These are phyloP conservation scores for Diorhabda sublineata DNA, from an alignment of 1,140 invertebrate genomes.

Conservation along the genomic window DNA sequence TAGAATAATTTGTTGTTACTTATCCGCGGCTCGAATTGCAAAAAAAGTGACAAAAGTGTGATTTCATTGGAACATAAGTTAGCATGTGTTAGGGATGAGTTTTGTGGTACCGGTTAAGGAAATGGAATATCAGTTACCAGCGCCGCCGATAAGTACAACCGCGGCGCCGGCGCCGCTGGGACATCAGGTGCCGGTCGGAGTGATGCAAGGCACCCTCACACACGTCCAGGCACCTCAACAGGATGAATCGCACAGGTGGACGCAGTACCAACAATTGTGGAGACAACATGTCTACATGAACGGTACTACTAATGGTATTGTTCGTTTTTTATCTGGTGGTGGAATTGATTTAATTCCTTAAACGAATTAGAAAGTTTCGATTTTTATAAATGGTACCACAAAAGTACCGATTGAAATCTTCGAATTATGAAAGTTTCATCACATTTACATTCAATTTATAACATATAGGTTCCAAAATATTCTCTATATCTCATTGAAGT, in stretches of 20 bases:
- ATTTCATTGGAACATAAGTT: slow-evolving; percentile 29
- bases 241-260: slow-evolving; percentile 52
- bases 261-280: slow-evolving; percentile 57
- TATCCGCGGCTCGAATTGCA: background rate
- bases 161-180: slow-evolving; percentile 33
- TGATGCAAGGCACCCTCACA: slow-evolving; percentile 46
- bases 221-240: slow-evolving; percentile 45
- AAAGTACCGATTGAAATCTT: too few relatives aligned
- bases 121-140: slow-evolving; percentile 53
- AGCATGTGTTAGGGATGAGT: slow-evolving; percentile 43
- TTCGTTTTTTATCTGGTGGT: slow-evolving; percentile 3
- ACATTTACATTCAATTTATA: too few relatives aligned
- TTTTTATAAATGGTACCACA: background rate
- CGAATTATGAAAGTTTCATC: too few relatives aligned
- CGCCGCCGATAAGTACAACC: slow-evolving; percentile 33
- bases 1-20: background rate
- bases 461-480: too few relatives aligned
- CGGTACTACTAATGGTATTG: slow-evolving; percentile 47
- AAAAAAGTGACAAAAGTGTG: slow-evolving; percentile 6
- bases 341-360: slow-evolving; percentile 2
- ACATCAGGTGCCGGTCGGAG: slow-evolving; percentile 43
- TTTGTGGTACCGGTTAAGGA: slow-evolving; percentile 43
- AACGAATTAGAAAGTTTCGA: background rate
- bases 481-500: too few relatives aligned
- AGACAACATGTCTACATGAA: slow-evolving; percentile 59